phyloP scores from a whole-genome alignment of 2,888 invertebrate species.

The Onthophagus sagittarius region DNA sequence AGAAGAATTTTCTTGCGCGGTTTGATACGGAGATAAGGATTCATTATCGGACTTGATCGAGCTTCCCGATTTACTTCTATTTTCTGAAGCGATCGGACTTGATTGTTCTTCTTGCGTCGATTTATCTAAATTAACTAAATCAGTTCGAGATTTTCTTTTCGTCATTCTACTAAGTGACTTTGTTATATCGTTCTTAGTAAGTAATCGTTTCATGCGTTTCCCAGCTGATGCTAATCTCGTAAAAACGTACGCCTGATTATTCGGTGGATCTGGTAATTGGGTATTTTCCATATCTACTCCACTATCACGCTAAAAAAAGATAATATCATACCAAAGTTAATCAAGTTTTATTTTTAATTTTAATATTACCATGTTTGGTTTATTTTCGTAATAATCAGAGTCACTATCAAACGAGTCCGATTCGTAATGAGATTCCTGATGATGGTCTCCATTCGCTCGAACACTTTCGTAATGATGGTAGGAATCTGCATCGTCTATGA shows the following conservation, averaged over 20 bases:
- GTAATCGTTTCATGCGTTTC: conserved; percentile 61
- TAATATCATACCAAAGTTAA: neutral
- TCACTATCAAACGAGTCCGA: conserved; percentile 72
- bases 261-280: conserved; percentile 60
- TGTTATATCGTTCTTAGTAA: conserved; percentile 56
- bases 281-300: conserved; percentile 52
- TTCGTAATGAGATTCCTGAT: conserved; percentile 46
- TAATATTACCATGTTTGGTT: conserved; percentile 35
- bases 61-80: conserved; percentile 14
- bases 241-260: conserved; percentile 55
- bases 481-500: conserved; percentile 62
- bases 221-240: conserved; percentile 60
- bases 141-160: conserved; percentile 44
- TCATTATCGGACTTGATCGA: conserved; percentile 16
- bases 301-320: conserved; percentile 48
- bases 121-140: conserved; percentile 31
- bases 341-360: neutral
- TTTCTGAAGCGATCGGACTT: conserved; percentile 12
- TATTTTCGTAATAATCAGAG: conserved; percentile 54
- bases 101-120: conserved; percentile 17
- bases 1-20: conserved; percentile 6
- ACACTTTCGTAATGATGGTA: conserved; percentile 70
- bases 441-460: conserved; percentile 37
- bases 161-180: conserved; percentile 53
- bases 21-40: neutral